Conservation (phyloP, 2,797 vertebrate genomes). For the Sphenopsis melanotis region DNA sequence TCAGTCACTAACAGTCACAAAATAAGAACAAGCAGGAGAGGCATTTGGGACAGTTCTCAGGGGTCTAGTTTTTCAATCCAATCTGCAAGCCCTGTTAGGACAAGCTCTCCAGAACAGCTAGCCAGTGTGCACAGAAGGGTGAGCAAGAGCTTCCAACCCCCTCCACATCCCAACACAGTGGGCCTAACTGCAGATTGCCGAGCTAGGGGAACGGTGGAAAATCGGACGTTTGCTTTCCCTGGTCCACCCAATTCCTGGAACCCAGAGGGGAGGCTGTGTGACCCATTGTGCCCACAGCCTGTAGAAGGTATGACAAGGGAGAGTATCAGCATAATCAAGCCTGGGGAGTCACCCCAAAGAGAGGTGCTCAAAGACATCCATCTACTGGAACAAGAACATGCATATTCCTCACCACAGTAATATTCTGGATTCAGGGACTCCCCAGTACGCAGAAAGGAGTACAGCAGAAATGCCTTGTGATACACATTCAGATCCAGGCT, state of each 20-base stretch:
- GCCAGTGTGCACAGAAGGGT: neutral
- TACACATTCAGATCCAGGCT: slow-evolving; percentile 89
- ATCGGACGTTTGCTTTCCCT: neutral
- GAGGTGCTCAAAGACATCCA: neutral
- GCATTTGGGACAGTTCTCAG: neutral
- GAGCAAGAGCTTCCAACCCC: fast-evolving
- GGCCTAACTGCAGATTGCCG: neutral
- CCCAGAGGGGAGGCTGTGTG: neutral
- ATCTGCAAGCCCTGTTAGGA: neutral
- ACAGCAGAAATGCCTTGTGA: slow-evolving; percentile 93
- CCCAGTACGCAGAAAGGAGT: slow-evolving; percentile 91
- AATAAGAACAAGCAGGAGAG: neutral
- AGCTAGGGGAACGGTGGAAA: neutral
- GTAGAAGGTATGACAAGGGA: neutral
- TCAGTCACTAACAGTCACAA: neutral
- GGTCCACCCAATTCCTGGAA: neutral
- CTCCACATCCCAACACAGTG: neutral
- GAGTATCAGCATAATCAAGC: neutral
- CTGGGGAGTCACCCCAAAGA: neutral
- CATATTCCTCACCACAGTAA: slow-evolving; percentile 85
- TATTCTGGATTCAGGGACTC: slow-evolving; percentile 94
- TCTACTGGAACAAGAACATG: neutral
- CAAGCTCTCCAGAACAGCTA: neutral
- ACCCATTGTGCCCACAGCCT: neutral
- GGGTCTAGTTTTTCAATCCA: neutral